A percentile compares a stretch with the other conserved stretches of the same genome.
These are phyloP conservation scores for Ephydatia muelleri DNA, from an alignment of 37 sponge, comb jelly and placozoan genomes.

Conservation along the genomic window DNA sequence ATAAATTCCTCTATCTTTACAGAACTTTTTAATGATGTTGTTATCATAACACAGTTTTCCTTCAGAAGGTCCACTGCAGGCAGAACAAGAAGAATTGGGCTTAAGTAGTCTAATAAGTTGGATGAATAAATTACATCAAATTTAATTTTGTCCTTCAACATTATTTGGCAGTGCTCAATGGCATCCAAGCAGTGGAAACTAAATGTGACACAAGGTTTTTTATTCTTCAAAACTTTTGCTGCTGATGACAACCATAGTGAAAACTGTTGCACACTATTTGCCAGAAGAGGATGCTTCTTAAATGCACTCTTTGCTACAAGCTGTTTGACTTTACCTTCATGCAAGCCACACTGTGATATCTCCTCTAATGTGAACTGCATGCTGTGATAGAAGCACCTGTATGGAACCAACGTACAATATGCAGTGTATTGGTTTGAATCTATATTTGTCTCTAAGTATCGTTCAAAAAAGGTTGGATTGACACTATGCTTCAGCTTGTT, in stretches of 20 bases:
- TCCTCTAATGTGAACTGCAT: conserved; percentile 1
- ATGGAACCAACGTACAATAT: neutral
- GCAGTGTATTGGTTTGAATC: conserved; percentile 18
- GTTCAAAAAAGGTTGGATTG: conserved; percentile 39
- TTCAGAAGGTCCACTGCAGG: conserved; percentile 28
- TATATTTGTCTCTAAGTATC: neutral
- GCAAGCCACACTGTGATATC: neutral
- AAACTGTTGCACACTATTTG: conserved; percentile 61
- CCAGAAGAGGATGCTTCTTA: conserved; percentile 20
- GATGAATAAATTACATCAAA: conserved; percentile 46
- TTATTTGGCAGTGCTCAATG: conserved; percentile 14
- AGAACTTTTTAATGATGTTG: neutral
- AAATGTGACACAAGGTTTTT: conserved; percentile 4
- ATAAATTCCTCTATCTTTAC: neutral
- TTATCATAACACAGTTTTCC: conserved; percentile 11
- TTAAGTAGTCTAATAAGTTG: conserved; percentile 25
- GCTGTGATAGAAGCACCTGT: conserved; percentile 13
- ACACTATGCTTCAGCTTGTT: neutral
- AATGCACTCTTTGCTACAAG: conserved; percentile 8
- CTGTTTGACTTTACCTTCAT: too few relatives aligned
- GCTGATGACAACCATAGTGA: conserved; percentile 21
- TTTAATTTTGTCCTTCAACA: neutral
- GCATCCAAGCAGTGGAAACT: conserved; percentile 23
- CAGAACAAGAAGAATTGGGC: conserved; percentile 26
- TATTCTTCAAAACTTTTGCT: neutral